Conservation (phyloP, 1,140 invertebrate genomes). For the Drosophila albomicans region DNA sequence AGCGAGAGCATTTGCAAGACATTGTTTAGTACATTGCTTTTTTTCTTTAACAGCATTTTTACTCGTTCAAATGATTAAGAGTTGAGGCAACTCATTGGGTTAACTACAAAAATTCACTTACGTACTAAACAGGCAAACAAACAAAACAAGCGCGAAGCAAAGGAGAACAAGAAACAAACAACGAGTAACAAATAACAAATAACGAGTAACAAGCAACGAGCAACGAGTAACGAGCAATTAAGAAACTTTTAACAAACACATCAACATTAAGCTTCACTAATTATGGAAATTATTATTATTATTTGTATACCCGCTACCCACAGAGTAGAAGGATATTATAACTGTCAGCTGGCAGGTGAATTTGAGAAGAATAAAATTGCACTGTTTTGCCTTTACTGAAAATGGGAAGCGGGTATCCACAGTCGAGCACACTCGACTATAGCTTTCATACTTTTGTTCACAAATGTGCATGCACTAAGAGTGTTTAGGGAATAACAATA, state of each 20-base stretch:
- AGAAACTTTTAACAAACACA: constrained; percentile 12
- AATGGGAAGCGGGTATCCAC: neutral
- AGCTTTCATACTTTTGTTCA: neutral
- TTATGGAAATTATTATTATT: neutral
- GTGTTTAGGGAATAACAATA: constrained; percentile 3
- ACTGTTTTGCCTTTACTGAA: neutral
- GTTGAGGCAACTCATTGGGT: constrained; percentile 30
- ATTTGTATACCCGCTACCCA: too few relatives aligned
- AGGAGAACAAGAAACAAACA: constrained; percentile 23
- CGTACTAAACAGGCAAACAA: constrained; percentile 25
- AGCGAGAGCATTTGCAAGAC: constrained; percentile 5
- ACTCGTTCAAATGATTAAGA: constrained; percentile 18
- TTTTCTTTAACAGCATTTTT: constrained; percentile 26
- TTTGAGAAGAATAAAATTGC: too few relatives aligned
- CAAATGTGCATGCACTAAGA: constrained; percentile 13
- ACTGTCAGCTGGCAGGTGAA: too few relatives aligned
- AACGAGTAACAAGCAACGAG: neutral
- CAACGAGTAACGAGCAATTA: constrained; percentile 16
- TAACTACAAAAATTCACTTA: constrained; percentile 13
- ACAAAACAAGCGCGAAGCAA: constrained; percentile 3
- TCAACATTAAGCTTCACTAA: neutral
- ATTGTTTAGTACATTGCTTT: constrained; percentile 33
- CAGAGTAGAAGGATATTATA: too few relatives aligned
- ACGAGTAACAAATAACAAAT: constrained; percentile 5
- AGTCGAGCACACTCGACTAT: too few relatives aligned